Percentiles rank a stretch among this genome's conserved stretches.
phyloP scores from a whole-genome alignment of 1,140 invertebrate genomes.

The Cheumatopsyche charites region DNA sequence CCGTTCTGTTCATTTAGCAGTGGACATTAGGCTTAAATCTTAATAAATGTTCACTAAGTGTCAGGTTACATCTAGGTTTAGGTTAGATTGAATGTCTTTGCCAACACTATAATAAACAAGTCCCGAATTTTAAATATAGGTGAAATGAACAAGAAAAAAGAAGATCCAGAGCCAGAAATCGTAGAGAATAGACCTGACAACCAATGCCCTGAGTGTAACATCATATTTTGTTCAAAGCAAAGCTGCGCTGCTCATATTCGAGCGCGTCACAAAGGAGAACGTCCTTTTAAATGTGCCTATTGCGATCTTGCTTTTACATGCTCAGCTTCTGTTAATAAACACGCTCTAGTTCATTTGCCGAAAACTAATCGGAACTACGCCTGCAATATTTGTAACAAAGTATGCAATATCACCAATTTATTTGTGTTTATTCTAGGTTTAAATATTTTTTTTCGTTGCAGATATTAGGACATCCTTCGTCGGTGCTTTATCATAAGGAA shows the following conservation, averaged over 20 bases:
- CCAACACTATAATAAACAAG: no score
- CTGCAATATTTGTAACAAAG: constrained; percentile 74
- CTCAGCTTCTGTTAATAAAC: constrained; percentile 64
- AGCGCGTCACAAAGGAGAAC: constrained; percentile 60
- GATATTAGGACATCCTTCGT: constrained; percentile 62
- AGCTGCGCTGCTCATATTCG: constrained; percentile 65
- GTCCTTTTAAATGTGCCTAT: constrained; percentile 62
- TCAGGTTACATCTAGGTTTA: no score
- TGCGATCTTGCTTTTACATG: constrained; percentile 66
- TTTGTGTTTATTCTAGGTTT: no score
- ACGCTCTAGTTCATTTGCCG: constrained; percentile 62
- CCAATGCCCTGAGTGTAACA: constrained; percentile 63
- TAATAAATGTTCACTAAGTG: no score
- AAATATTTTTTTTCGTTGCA: constrained; percentile 43
- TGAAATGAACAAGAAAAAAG: background rate
- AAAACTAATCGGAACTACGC: constrained; percentile 61
- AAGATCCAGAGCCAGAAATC: background rate
- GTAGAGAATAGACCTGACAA: background rate
- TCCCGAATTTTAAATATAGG: background rate
- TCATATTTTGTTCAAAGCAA: constrained; percentile 64
- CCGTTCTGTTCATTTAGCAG: no score
- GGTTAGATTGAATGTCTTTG: no score
- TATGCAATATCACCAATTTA: no score
- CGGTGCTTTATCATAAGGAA: constrained; percentile 74
- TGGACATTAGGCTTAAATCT: no score